Evolutionary conservation across 1,140 invertebrate species (phyloP).

Genomic region (Drosophila gunungcola): DNA sequence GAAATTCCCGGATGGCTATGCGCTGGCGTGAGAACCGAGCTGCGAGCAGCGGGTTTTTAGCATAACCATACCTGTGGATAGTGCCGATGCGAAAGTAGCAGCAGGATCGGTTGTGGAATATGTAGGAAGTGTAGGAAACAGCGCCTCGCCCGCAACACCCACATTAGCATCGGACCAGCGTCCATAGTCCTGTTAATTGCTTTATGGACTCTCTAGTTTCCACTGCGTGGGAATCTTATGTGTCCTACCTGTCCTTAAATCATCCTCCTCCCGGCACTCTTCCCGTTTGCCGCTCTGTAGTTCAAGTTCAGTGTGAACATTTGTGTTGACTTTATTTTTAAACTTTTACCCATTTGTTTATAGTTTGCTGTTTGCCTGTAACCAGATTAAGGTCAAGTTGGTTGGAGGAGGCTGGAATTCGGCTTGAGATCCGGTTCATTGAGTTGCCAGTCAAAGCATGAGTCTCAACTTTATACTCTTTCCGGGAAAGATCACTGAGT

Average conservation of each 20-base stretch:
- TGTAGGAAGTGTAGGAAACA: slow-evolving; percentile 34
- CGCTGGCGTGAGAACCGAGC: slow-evolving; percentile 66
- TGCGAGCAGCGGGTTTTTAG: slow-evolving; percentile 18
- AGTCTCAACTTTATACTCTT: slow-evolving; percentile 39
- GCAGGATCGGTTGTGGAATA: slow-evolving; percentile 12
- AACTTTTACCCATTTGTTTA: slow-evolving; percentile 66
- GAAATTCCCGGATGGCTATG: slow-evolving; percentile 58
- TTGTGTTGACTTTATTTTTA: slow-evolving; percentile 64
- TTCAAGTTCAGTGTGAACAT: slow-evolving; percentile 69
- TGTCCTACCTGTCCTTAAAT: slow-evolving; percentile 33
- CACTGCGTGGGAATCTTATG: slow-evolving; percentile 66
- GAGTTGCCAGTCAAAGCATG: slow-evolving; percentile 23
- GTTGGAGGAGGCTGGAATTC: slow-evolving; percentile 11
- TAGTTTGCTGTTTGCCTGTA: slow-evolving; percentile 54
- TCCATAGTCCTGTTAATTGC: slow-evolving; percentile 72
- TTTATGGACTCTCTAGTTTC: slow-evolving; percentile 58
- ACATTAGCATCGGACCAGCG: slow-evolving; percentile 67
- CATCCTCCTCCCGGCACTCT: slow-evolving; percentile 1
- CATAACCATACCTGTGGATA: slow-evolving; percentile 52
- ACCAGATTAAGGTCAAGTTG: slow-evolving; percentile 77
- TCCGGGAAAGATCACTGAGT: slow-evolving; percentile 36
- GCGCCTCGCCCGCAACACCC: slow-evolving; percentile 70
- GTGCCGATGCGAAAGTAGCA: slow-evolving; percentile 22
- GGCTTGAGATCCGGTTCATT: slow-evolving; percentile 29
- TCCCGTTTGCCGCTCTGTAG: slow-evolving; percentile 5